A percentile compares a stretch with the other conserved stretches of the same genome.
These are phyloP conservation scores for Anhinga anhinga DNA, from an alignment of 2,113 vertebrate species.

Conservation along the genomic window DNA sequence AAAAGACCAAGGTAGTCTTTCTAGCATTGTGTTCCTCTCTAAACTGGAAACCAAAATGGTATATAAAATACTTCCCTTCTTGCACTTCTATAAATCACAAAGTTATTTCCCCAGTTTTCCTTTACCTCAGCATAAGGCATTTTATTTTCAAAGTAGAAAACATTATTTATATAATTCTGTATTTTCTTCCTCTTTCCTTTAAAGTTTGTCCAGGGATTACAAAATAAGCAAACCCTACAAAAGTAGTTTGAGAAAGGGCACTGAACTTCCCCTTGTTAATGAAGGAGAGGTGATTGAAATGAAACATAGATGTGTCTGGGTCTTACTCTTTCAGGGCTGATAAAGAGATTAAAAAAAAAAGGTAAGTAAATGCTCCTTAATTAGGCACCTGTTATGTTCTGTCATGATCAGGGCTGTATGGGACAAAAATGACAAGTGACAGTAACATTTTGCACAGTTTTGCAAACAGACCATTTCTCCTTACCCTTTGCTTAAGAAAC, in stretches of 20 bases:
- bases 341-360: not conserved
- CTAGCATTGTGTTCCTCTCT: constrained; percentile 11
- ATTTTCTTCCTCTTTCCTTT: not conserved
- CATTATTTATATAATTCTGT: not conserved
- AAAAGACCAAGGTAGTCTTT: constrained; percentile 47
- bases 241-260: not conserved
- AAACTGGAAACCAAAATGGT: constrained; percentile 13
- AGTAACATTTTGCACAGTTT: not conserved
- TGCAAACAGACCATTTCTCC: not conserved
- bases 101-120: not conserved
- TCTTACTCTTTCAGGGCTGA: not conserved
- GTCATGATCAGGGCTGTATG: fast-evolving
- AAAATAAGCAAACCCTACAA: not conserved
- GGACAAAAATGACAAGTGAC: not conserved
- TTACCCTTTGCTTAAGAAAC: not conserved
- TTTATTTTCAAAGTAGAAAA: constrained; percentile 13
- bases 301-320: not conserved
- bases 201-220: not conserved
- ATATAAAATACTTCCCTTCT: not conserved
- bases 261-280: not conserved
- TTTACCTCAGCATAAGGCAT: not conserved
- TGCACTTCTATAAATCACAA: not conserved
- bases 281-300: not conserved
- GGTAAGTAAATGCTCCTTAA: not conserved
- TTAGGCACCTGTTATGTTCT: not conserved